These are phyloP conservation scores for Paradoxurus hermaphroditus DNA, from an alignment of 2,113 vertebrate genomes.

Conservation along the genomic window DNA sequence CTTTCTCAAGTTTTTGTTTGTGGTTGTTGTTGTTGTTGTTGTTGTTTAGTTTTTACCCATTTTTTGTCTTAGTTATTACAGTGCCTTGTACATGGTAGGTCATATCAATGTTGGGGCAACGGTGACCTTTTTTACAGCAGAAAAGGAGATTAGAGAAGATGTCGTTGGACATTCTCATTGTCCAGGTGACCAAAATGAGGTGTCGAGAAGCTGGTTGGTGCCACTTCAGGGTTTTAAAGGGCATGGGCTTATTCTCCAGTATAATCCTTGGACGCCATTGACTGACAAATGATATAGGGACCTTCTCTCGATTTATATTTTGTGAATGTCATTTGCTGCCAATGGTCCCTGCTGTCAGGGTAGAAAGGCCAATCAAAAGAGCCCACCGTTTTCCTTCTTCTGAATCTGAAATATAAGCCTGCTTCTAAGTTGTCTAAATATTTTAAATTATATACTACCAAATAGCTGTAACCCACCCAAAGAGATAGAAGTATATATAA, in stretches of 20 bases:
- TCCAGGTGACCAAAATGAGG: background rate
- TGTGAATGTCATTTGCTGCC: background rate
- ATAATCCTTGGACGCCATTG: fast-evolving
- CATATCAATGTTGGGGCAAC: background rate
- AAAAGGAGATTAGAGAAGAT: background rate
- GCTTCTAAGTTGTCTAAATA: background rate
- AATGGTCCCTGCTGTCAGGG: background rate
- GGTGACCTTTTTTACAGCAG: background rate
- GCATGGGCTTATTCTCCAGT: background rate
- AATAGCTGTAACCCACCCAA: background rate
- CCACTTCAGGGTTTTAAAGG: background rate
- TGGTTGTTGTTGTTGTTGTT: background rate
- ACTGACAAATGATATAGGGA: background rate
- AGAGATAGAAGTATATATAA: background rate
- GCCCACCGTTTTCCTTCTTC: background rate
- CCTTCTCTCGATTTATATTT: background rate
- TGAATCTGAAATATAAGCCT: background rate
- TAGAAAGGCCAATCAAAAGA: background rate
- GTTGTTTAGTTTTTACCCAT: background rate
- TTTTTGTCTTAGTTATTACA: background rate
- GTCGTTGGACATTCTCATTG: background rate
- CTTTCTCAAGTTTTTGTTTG: background rate
- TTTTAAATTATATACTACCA: background rate
- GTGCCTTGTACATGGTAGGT: background rate
- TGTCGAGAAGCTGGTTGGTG: background rate